Evolutionary conservation across 2,888 invertebrate species (phyloP).

Genomic region (Acrobeloides nanus): DNA sequence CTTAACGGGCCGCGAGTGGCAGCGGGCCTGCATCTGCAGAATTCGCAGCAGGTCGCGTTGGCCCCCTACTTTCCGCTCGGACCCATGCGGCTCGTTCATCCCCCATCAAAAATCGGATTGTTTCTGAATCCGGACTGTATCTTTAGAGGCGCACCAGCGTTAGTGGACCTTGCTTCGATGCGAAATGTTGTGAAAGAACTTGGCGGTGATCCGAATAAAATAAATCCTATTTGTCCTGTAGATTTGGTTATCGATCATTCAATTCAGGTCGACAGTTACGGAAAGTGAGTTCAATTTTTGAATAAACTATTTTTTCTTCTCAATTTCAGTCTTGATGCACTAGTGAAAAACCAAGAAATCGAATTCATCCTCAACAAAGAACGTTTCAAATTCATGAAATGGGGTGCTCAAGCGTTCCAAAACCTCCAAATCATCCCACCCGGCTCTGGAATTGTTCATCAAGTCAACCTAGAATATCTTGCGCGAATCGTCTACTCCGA

Average conservation of each 20-base stretch:
- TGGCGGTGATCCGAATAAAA: slow-evolving; percentile 80
- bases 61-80: too few species aligned
- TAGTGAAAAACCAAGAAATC: slow-evolving; percentile 81
- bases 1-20: too few species aligned
- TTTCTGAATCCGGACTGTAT: background rate
- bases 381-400: slow-evolving; percentile 88
- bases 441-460: slow-evolving; percentile 94
- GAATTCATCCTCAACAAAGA: slow-evolving; percentile 93
- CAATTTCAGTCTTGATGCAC: slow-evolving; percentile 69
- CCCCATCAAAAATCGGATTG: slow-evolving; percentile 3
- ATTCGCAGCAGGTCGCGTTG: too few species aligned
- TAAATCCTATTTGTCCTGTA: slow-evolving; percentile 92
- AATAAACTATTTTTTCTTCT: background rate
- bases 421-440: slow-evolving; percentile 97
- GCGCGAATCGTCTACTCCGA: slow-evolving; percentile 19
- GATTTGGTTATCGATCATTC: slow-evolving; percentile 98
- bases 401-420: slow-evolving; percentile 88
- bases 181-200: slow-evolving; percentile 80
- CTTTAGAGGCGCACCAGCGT: slow-evolving; percentile 86
- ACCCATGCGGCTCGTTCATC: too few species aligned
- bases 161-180: slow-evolving; percentile 87
- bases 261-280: slow-evolving; percentile 85
- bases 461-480: slow-evolving; percentile 79
- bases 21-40: too few species aligned
- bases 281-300: slow-evolving; percentile 54